These are phyloP conservation scores for Temnothorax nylanderi DNA, from an alignment of 1,140 invertebrate species.

Conservation along the genomic window DNA sequence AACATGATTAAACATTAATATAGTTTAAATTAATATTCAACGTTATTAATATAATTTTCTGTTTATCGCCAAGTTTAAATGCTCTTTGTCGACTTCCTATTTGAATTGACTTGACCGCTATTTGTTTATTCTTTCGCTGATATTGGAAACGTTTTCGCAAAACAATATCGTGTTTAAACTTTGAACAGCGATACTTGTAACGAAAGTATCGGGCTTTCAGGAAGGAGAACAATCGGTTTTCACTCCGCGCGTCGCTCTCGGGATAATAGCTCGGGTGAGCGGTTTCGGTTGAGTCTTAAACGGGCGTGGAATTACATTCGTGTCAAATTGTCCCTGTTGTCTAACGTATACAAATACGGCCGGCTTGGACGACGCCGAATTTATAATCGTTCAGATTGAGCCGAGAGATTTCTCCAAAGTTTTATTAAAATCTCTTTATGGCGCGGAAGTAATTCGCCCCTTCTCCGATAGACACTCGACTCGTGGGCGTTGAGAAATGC, in stretches of 20 bases:
- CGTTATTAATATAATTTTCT: neutral
- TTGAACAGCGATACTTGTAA: too few relatives aligned
- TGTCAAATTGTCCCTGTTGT: constrained; percentile 36
- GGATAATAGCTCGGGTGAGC: neutral
- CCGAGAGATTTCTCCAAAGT: constrained; percentile 25
- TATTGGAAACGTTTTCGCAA: neutral
- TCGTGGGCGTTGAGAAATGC: constrained; percentile 26
- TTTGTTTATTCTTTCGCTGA: too few relatives aligned
- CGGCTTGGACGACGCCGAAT: constrained; percentile 1
- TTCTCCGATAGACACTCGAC: neutral
- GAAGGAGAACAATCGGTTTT: constrained; percentile 8
- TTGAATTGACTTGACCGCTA: neutral
- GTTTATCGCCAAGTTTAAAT: neutral
- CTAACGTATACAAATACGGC: neutral
- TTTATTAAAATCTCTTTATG: constrained; percentile 36
- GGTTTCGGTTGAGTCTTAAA: constrained; percentile 30
- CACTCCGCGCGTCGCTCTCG: neutral
- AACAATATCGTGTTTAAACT: constrained; percentile 15
- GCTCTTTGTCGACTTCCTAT: neutral
- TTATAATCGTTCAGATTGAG: neutral
- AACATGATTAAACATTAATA: neutral
- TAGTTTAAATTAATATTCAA: constrained; percentile 1
- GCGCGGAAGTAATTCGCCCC: constrained; percentile 1
- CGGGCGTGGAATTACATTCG: constrained; percentile 1
- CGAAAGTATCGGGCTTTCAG: neutral